Conservation (phyloP, 2,113 vertebrate species). For the Oreocharis arfaki region DNA sequence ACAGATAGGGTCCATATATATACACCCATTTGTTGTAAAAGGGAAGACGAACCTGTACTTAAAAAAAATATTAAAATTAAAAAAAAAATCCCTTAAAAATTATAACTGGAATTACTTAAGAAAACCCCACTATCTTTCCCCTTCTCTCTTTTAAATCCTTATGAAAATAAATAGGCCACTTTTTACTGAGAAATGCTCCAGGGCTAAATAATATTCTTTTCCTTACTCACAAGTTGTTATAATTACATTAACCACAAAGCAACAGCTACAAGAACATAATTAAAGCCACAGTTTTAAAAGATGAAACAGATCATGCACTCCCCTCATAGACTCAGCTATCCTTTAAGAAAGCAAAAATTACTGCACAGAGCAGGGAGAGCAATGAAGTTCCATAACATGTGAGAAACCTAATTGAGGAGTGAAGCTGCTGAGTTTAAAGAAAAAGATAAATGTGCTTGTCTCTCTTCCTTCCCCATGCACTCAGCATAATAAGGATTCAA, state of each 20-base stretch:
- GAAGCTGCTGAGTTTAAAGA: slow-evolving; percentile 37
- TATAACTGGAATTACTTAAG: background rate
- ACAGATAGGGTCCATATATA: background rate
- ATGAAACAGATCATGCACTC: background rate
- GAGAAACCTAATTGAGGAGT: background rate
- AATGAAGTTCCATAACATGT: background rate
- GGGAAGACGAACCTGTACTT: background rate
- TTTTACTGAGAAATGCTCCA: slow-evolving; percentile 12
- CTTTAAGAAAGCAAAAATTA: slow-evolving; percentile 13
- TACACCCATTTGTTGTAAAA: background rate
- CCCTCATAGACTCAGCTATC: background rate
- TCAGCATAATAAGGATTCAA: slow-evolving; percentile 53
- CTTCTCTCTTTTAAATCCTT: background rate
- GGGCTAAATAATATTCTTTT: background rate
- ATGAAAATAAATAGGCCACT: slow-evolving; percentile 1
- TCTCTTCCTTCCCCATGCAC: background rate
- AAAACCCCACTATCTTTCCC: background rate
- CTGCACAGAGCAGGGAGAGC: background rate
- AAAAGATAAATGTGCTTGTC: slow-evolving; percentile 45
- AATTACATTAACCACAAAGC: slow-evolving; percentile 24
- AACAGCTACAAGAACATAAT: slow-evolving; percentile 22
- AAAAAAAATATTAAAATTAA: background rate
- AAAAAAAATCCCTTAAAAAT: background rate
- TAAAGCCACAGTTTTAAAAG: slow-evolving; percentile 31
- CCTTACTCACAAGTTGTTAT: background rate